Conservation (phyloP, 2,797 vertebrate species). For the Coreius guichenoti region DNA sequence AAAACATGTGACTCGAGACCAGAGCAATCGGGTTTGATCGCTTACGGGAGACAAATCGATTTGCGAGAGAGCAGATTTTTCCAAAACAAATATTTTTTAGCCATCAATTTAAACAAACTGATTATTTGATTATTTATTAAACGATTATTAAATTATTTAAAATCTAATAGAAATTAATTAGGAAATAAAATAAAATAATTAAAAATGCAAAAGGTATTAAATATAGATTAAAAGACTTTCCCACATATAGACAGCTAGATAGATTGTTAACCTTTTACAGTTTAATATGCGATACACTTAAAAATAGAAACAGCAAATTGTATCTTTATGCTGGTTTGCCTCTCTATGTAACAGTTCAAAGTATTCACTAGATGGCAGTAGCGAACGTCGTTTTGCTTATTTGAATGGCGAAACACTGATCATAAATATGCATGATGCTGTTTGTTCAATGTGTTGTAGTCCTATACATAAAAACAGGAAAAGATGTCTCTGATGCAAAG, state of each 20-base stretch:
- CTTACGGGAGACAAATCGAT: constrained; percentile 4
- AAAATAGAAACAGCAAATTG: neutral
- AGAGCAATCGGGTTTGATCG: constrained; percentile 59
- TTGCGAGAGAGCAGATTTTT: neutral
- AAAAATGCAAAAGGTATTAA: neutral
- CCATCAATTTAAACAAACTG: neutral
- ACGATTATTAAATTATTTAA: neutral
- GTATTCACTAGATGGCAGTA: constrained; percentile 27
- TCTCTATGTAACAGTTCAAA: neutral
- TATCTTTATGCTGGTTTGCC: neutral
- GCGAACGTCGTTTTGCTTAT: neutral
- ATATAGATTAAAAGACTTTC: neutral
- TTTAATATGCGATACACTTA: neutral
- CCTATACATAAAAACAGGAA: neutral
- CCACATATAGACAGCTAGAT: neutral
- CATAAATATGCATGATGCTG: neutral
- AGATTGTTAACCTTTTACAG: neutral
- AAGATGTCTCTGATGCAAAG: neutral
- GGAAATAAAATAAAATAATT: neutral
- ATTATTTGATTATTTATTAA: neutral
- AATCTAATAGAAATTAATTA: neutral
- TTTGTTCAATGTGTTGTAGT: neutral
- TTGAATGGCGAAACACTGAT: neutral
- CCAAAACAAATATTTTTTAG: neutral
- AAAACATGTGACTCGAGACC: constrained; percentile 71